Base-by-base conservation (phyloP, 2,113 vertebrate species). In the Ceyx melanurus region DNA sequence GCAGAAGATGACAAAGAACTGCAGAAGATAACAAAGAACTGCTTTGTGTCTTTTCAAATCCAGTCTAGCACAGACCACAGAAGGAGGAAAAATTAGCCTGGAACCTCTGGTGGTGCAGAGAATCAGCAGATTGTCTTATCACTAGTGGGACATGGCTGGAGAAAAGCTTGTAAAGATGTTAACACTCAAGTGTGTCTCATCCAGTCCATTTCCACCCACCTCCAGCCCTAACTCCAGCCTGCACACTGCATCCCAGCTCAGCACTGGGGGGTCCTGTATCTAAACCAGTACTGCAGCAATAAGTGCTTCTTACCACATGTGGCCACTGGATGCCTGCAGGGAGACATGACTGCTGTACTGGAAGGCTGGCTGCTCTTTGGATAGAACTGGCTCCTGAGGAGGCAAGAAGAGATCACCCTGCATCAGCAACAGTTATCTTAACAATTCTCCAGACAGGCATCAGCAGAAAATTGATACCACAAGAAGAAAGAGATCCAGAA, bases 331-430 rank as follows among this genome's bases (percentile, higher is more conserved):
- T 25, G 99, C 99, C 84, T 99, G 99, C 92, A 99, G 97, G 82
- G 99, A 99, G 87, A 99, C 99, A 2, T 99, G 99, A 96, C 99
- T 99, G 98, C 99, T 99, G 92, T 99, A 99, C 97, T 99, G 99
- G 97, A 99, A 99, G 1, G 99, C 99, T 2, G 99, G 99, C 97
- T 99, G 99, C 65, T 99, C 99, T 97, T 99, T 99, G 48, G 99
- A 99, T 81, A 99, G 96, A 92, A 99, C 99, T 5, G 99, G 99
- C 90, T 99, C 99, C 99, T 99, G 96, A 21, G 65, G 77, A 96
- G 15, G 57, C 37, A 91, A 73, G 37, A 62, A 88, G 48, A 92
- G 18, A 91, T 18, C 82, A 18, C 5, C 33, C 54, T 54, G 29
- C 33, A 68, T 91, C 56, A 95, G 64, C 57, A 67, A 46, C 4